Percentiles rank a stretch among this genome's conserved stretches.
phyloP scores from a whole-genome alignment of 1,140 invertebrate species.

The Colletes latitarsis region DNA sequence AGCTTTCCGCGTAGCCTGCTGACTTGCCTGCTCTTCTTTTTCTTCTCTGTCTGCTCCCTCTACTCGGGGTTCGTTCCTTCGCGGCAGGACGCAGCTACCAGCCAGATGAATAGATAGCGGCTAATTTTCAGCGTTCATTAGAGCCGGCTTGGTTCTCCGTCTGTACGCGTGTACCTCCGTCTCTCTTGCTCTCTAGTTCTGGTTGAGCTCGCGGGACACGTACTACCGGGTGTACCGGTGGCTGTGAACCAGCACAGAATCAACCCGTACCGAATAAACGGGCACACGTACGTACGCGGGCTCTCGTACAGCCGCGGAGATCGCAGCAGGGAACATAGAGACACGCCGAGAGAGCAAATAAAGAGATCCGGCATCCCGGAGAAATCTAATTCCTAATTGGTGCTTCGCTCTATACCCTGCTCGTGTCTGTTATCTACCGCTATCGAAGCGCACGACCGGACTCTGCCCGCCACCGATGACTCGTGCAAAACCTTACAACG shows the following conservation, averaged over 20 bases:
- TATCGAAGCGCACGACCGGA: slow-evolving; percentile 67
- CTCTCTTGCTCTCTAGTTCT: slow-evolving; percentile 36
- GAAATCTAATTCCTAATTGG: slow-evolving; percentile 70
- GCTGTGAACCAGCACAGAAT: slow-evolving; percentile 32
- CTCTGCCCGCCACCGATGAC: slow-evolving; percentile 37
- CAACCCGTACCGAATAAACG: slow-evolving; percentile 1
- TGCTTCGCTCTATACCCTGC: slow-evolving; percentile 63
- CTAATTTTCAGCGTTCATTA: slow-evolving; percentile 77
- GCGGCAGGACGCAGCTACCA: slow-evolving; percentile 60
- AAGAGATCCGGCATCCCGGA: slow-evolving; percentile 68
- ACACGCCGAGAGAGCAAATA: slow-evolving; percentile 65
- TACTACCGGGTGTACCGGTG: slow-evolving; percentile 49
- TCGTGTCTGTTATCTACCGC: slow-evolving; percentile 67
- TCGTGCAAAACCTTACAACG: slow-evolving; percentile 53
- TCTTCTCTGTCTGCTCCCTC: slow-evolving; percentile 19
- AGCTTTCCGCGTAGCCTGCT: slow-evolving; percentile 52
- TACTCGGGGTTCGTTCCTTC: slow-evolving; percentile 33
- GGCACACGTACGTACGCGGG: slow-evolving; percentile 42
- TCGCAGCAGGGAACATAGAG: slow-evolving; percentile 64
- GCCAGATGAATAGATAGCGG: slow-evolving; percentile 76
- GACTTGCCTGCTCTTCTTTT: slow-evolving; percentile 43
- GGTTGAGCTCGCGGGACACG: slow-evolving; percentile 54
- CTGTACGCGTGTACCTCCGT: slow-evolving; percentile 51
- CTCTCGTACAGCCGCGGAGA: slow-evolving; percentile 48
- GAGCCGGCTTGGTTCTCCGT: slow-evolving; percentile 44